Base-by-base conservation (phyloP, 1,140 invertebrate species). In the Metaphire vulgaris region DNA sequence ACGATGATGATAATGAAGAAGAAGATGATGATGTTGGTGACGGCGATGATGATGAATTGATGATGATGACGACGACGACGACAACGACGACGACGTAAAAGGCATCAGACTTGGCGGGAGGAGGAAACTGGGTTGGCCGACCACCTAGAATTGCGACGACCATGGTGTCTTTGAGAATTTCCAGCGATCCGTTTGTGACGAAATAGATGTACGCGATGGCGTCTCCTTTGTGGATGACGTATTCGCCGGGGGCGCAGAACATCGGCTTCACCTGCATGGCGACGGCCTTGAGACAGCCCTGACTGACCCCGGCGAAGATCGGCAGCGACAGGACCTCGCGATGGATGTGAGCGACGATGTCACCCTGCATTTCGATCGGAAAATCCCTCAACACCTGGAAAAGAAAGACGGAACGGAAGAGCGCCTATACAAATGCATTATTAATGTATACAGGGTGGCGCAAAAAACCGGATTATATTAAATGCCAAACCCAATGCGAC, bases 311-410 rank as follows among this genome's bases (percentile, higher is more conserved):
- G 83, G 95, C 94, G 86, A 98, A 98, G 87, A 97, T 95, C 6
- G 95, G 94, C 69, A 97, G 88, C 80, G 92, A 92, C 73, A 98
- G 89, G 82, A 98, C 95, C 87, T 98, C 95, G 77, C 94, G 89
- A 86, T 98, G 93, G 77, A 98, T 88, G 88, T 98, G 95, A 90
- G 98, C 91, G 21, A 93, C 96, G 31, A 97, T 94, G 82, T 97
- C 96, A 15, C 95, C 95, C 70, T 95, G 88, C 33, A 98, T 88
- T 85, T 97, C 95, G 84, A 97, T 95, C 0, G 95, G 96, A 88
- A 98, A 98, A 88, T 97, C 95, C 86, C 94, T 94, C 67, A 98
- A 88, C 69, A 95, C 95, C 96, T 97, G 87, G 33, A 66, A 56
- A 14, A 33, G 64, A n/a, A n/a, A n/a, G n/a, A n/a, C n/a, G n/a